Base-by-base conservation (phyloP, 2,797 vertebrate species). In the Pseudomugil gertrudae region DNA sequence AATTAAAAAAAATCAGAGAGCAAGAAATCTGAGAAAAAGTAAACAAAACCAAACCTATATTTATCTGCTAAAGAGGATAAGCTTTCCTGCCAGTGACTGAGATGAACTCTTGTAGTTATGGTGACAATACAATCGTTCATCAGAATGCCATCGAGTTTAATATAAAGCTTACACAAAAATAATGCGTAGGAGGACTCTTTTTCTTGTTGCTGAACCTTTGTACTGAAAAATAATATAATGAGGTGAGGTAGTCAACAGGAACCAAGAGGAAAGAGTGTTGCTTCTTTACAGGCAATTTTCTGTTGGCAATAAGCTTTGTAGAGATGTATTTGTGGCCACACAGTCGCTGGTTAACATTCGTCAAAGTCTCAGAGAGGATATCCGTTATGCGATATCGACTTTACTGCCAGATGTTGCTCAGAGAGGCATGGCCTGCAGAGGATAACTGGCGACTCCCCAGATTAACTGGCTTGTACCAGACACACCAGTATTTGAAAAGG, bases 371-470 rank as follows among this genome's bases (percentile, higher is more conserved):
- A 13, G 8, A 19, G 11, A 58, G 45, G 17, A 33, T 43, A 27
- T 54, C 30, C 14, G 6, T 43, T 47, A 32, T 33, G 48, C 27
- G 23, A 9, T 50, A 10, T 33, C 24, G n/a, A 32, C 54, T 66
- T 23, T 45, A 58, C 33, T 21, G 23, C 27, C 5, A 1, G 15
- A 33, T 23, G 32, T 38, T 29, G 64, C 32, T 57, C 64, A n/a
- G 43, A 29, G 33, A 57, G 45, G 48, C 36, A 54, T n/a, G 24
- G 50, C 40, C 36, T 30, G 66, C 66, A 60, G 50, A 68, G 53
- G 36, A 68, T 33, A 54, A 23, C 36, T 69, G n/a, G 53, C 54
- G 56, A 69, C 27, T 19, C 36, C 50, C 40, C 57, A 54, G 48
- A 45, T 63, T 54, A 68, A 29, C 21, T 47, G 53, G 32, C 58